Percentiles rank a stretch among this genome's conserved stretches.
Evolutionary conservation across 2,113 vertebrate genomes (phyloP).

Genomic region (Ictidomys tridecemlineatus): DNA sequence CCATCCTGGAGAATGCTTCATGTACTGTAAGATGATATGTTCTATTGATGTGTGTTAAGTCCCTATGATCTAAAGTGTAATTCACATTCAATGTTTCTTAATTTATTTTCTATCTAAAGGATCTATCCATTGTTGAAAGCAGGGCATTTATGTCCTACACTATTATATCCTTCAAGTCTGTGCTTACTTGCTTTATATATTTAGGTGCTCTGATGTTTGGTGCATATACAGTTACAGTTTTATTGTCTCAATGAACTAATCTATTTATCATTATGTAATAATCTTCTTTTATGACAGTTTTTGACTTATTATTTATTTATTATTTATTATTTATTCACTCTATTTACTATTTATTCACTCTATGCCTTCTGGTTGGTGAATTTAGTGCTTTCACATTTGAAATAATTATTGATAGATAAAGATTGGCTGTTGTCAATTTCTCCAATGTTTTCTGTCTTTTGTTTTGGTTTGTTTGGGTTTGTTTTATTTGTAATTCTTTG

Average conservation of each 20-base stretch:
- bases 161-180: neutral
- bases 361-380: neutral
- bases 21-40: neutral
- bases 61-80: neutral
- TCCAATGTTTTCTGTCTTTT: neutral
- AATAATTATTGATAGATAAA: neutral
- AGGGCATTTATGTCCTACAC: neutral
- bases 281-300: neutral
- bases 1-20: neutral
- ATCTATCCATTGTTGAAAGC: neutral
- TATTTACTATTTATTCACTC: neutral
- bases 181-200: neutral
- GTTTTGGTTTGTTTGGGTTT: neutral
- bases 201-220: no score
- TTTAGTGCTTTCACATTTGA: neutral
- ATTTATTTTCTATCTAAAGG: neutral
- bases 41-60: neutral
- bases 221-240: neutral
- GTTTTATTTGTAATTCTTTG: neutral
- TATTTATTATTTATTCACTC: no score
- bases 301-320: neutral
- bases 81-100: neutral
- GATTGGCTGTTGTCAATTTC: neutral
- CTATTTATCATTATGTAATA: neutral
- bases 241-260: neutral